Base-by-base conservation (phyloP, 2,888 invertebrate species). In the Tanytarsus gracilentus region DNA sequence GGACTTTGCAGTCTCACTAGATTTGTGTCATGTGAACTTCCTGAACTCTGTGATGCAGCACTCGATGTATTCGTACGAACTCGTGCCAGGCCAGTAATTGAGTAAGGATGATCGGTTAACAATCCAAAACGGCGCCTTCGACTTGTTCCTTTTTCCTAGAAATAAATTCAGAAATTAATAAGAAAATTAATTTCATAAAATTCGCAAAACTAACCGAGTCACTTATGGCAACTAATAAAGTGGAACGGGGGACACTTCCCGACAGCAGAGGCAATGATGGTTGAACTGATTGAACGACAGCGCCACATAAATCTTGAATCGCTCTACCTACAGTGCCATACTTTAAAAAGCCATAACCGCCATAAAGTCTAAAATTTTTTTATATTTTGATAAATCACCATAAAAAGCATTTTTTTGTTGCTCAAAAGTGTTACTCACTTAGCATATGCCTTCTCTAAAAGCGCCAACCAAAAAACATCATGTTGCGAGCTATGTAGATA, bases 361-460 rank as follows among this genome's bases (percentile, higher is more conserved):
- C 86, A 72, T 85, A 84, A 68, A 82, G 74, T 72, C 82, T 83
- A 69, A 21, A 23, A 39, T 30, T 33, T 44, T 23, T 11, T n/a
- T n/a, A n/a, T n/a, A 4, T 25, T n/a, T 11, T 27, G 9, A 9
- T 25, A n/a, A 18, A 36, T 11, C 29, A 53, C 4, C 4, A 39
- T 36, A 27, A 11, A 2, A 18, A 9, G 23, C 16, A 33, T 33
- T 36, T 51, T 3, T 16, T 6, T n/a, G n/a, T n/a, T 21, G 11
- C 4, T 48, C 9, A 30, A 29, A 27, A 21, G 49, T 49, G 27
- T 30, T 40, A 69, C 77, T 75, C 72, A 86, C 86, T 88, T 88
- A 64, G 87, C 87, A 71, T 87, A 88, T 8, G 87, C 88, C 73
- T 88, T 88, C 72, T 88, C 88, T 48, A 88, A 73, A 51, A 88